Percentiles rank a stretch among this genome's conserved stretches.
phyloP scores from a whole-genome alignment of 2,797 vertebrate species.

The Enoplosus armatus region DNA sequence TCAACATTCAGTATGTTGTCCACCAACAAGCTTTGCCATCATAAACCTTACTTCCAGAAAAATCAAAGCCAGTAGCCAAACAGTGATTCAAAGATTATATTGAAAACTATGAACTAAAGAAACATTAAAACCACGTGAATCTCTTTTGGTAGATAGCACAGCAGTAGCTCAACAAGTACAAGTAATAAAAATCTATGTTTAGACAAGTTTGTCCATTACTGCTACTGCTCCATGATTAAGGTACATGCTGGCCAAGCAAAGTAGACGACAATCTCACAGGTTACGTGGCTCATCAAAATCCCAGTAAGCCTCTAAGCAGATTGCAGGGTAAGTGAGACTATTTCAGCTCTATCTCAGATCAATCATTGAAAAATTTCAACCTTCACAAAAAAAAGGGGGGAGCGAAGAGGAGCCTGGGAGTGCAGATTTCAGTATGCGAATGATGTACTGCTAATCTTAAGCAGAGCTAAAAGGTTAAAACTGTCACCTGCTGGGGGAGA shows the following conservation, averaged over 20 bases:
- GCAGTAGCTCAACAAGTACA: not conserved
- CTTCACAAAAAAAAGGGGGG: constrained; percentile 22
- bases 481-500: constrained; percentile 60
- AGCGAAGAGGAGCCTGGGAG: not conserved
- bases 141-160: not conserved
- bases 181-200: not conserved
- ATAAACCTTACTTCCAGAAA: not conserved
- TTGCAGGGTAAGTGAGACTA: not conserved
- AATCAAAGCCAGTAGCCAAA: not conserved
- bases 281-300: constrained; percentile 4
- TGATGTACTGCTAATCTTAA: constrained; percentile 36
- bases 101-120: not conserved
- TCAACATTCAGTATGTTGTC: not conserved
- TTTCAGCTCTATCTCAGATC: constrained; percentile 5
- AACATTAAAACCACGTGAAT: not conserved
- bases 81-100: not conserved
- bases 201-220: not conserved
- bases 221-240: not conserved
- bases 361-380: constrained; percentile 9
- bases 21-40: not conserved
- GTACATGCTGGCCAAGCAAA: not conserved
- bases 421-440: constrained; percentile 36
- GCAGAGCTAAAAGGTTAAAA: constrained; percentile 67
- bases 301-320: not conserved
- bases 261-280: not conserved